Evolutionary conservation across 2,888 invertebrate species (phyloP), one percentile per base, ranked within the genome.

Genomic region (Cataglyphis altisquamis): DNA sequence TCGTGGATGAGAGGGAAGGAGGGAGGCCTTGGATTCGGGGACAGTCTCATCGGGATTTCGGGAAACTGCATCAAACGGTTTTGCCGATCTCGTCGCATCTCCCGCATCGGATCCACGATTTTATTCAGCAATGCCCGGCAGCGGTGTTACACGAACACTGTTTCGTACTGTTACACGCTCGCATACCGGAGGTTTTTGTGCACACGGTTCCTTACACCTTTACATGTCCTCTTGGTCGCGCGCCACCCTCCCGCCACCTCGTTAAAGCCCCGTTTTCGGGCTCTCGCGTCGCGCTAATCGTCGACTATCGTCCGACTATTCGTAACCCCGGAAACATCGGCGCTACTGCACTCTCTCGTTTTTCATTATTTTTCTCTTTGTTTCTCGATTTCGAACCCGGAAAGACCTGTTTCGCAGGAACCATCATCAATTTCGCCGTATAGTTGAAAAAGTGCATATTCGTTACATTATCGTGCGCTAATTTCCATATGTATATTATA

Each of bases 1-100:
- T 21, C 48, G 48, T 6, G 48, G 48, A 48, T 48, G 48, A 18
- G 48, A 18, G 18, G 18, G 48, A n/a, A 18, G 5, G 5, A 0
- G 48, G 48, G 48, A 48, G 18, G 39, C 39, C 39, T 41, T 41
- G 41, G 3, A 12, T 12, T 41, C 55, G 3, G 21, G 32, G 25
- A 32, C 60, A 70, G 18, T 68, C 21, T 32, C 72, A 36, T 60
- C 60, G 32, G 60, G 48, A 21, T 80, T 80, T 80, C 18, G 45
- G 72, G 45, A 5, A 25, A 80, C 45, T 80, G 18, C 25, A 70
- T 80, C 45, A 64, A 70, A 80, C 78, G 21, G 70, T 80, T 80
- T 80, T 62, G 41, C 57, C 68, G 18, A 39, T 55, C 66, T 25
- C 21, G 15, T 12, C n/a, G 25, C 66, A 52, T 18, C 15, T 32